Conservation (phyloP, 2,888 invertebrate genomes). For the Amphipoea lucens region DNA sequence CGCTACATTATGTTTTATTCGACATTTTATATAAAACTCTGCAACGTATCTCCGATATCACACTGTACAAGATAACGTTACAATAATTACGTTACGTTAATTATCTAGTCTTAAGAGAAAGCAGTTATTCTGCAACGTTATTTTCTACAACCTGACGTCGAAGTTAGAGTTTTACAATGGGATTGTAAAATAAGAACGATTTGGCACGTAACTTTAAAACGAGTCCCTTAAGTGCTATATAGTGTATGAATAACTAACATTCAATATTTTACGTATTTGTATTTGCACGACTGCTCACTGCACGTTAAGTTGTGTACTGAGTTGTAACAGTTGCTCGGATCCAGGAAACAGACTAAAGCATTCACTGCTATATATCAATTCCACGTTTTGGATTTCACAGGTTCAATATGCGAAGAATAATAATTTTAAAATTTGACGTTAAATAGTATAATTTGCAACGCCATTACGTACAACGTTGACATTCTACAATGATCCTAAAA, state of each 20-base stretch:
- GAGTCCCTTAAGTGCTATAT: constrained; percentile 74
- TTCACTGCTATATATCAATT: constrained; percentile 53
- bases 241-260: constrained; percentile 79
- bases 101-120: constrained; percentile 19
- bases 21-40: constrained; percentile 53
- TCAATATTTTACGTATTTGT: constrained; percentile 80
- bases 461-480: constrained; percentile 25
- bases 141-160: constrained; percentile 46
- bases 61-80: constrained; percentile 26
- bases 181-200: constrained; percentile 66
- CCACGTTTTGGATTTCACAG: constrained; percentile 51
- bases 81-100: constrained; percentile 9
- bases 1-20: constrained; percentile 45
- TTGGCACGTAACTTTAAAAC: constrained; percentile 79
- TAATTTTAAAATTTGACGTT: constrained; percentile 41
- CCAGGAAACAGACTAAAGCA: constrained; percentile 38
- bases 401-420: constrained; percentile 48
- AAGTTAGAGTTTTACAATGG: constrained; percentile 49
- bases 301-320: constrained; percentile 59
- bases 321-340: constrained; percentile 60
- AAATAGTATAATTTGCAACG: constrained; percentile 28
- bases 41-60: constrained; percentile 32
- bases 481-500: constrained; percentile 55
- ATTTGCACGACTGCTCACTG: constrained; percentile 67
- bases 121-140: constrained; percentile 26